Base-by-base conservation (phyloP, 2,888 invertebrate species). In the Clunio marinus region DNA sequence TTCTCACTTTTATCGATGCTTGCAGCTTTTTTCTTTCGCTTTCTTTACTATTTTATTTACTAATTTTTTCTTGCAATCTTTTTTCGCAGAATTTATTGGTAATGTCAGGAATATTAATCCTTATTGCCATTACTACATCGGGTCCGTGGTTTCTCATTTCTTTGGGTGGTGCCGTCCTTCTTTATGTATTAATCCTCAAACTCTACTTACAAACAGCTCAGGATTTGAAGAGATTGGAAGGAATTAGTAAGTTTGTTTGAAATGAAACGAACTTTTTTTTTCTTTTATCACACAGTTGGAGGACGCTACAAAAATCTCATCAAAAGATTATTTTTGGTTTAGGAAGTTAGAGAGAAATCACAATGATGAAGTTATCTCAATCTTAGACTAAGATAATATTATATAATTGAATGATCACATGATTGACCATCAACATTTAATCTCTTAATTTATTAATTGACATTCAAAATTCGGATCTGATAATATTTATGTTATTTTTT, bases 151-250 rank as follows among this genome's bases (percentile, higher is more conserved):
- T 89, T 1, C 72, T 89, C 32, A 76, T 87, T 8, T 87, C 89
- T 0, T 86, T 88, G 4, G 74, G 84, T 0, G 80, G 88, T 3
- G 84, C 92, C 41, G 77, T 84, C 7, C 28, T 86, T 0, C 72
- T 87, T 0, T 91, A 92, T 74, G 76, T 84, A 68, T 74, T 83
- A 17, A 76, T 91, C 35, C 76, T 92, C 22, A 81, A 79, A 70
- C 83, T 87, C 74, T 93, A 91, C 75, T 76, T 93, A 51, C 81
- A 83, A 13, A 87, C 90, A 0, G 88, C 91, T 0, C 83, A 90
- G 73, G 88, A 88, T 74, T 81, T 93, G 0, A 93, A 87, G 75
- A 81, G 87, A 59, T 78, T 88, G 70, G 88, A 88, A 75, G 87
- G 87, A 72, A 86, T 86, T 69, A 84, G 87, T 81, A 79, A 82